A percentile compares a stretch with the other conserved stretches of the same genome.
Conservation (phyloP, 2,888 invertebrate genomes). For the Chydorus sphaericus region DNA sequence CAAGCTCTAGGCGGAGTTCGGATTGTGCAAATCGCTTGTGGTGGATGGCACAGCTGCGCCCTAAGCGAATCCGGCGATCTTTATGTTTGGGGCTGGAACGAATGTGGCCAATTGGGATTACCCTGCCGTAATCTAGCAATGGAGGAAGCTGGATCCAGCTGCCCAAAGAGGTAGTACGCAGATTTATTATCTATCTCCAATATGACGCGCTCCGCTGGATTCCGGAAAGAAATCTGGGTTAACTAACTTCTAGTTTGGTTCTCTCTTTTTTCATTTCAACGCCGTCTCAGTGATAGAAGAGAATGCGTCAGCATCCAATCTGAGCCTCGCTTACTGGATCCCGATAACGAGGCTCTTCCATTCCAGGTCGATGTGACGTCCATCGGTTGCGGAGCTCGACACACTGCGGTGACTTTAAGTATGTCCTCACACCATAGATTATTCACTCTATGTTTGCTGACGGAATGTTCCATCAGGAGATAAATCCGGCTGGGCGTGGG, state of each 20-base stretch:
- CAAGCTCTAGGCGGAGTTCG: constrained; percentile 60
- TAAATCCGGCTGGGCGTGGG: constrained; percentile 53
- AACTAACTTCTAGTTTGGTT: background rate
- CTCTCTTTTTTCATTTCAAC: background rate
- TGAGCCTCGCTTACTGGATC: constrained; percentile 10
- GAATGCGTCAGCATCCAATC: constrained; percentile 13
- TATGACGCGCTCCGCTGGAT: too few relatives aligned
- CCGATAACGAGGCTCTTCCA: background rate
- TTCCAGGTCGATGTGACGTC: constrained; percentile 21
- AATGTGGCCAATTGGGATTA: constrained; percentile 67
- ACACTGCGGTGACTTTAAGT: constrained; percentile 53
- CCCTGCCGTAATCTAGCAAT: constrained; percentile 13
- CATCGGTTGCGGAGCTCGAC: constrained; percentile 59
- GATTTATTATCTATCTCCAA: too few relatives aligned
- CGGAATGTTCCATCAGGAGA: constrained; percentile 33
- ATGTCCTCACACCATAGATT: constrained; percentile 12
- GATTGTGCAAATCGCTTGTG: constrained; percentile 52
- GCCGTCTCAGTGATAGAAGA: background rate
- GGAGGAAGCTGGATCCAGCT: background rate
- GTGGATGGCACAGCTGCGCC: constrained; percentile 76
- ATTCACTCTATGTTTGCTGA: background rate
- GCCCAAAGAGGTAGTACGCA: too few relatives aligned
- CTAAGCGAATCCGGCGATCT: constrained; percentile 64
- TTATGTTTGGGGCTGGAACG: constrained; percentile 86
- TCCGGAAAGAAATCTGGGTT: background rate